These are phyloP conservation scores for Poecile atricapillus DNA, from an alignment of 2,113 vertebrate species.

Conservation along the genomic window DNA sequence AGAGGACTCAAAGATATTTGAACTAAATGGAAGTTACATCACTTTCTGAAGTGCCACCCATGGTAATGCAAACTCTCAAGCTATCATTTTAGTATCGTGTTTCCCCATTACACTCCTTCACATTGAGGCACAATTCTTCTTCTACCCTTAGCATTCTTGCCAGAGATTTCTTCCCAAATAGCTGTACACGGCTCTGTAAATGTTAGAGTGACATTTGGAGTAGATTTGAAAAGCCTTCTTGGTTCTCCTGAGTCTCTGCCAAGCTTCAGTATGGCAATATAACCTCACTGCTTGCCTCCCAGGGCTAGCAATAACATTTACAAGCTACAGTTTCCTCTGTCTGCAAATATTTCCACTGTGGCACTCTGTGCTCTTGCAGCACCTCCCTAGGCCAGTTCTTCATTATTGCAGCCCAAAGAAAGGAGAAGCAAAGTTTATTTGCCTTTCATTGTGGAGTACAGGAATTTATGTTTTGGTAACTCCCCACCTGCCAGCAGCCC, in stretches of 20 bases:
- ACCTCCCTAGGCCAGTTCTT: neutral
- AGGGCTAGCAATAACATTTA: conserved; percentile 76
- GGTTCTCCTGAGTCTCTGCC: conserved; percentile 31
- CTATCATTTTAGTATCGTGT: neutral
- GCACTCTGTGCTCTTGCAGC: neutral
- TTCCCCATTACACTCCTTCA: neutral
- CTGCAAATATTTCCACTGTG: conserved; percentile 70
- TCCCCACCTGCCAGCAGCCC: neutral
- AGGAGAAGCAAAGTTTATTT: conserved; percentile 24
- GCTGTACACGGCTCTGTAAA: conserved; percentile 70
- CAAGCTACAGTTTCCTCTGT: conserved; percentile 68
- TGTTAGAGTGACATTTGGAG: conserved; percentile 79
- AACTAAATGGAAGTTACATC: neutral
- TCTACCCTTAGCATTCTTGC: conserved; percentile 36
- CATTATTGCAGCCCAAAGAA: neutral
- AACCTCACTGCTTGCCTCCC: conserved; percentile 16
- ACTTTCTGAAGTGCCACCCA: neutral
- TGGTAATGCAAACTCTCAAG: neutral
- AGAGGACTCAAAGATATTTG: neutral
- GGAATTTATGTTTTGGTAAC: neutral
- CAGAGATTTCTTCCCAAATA: conserved; percentile 47
- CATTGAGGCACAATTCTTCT: conserved; percentile 48
- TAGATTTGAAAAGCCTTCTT: conserved; percentile 33
- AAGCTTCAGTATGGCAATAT: neutral
- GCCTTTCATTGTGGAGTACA: conserved; percentile 22